phyloP scores from a whole-genome alignment of 2,113 vertebrate species.

The Thermophis baileyi region DNA sequence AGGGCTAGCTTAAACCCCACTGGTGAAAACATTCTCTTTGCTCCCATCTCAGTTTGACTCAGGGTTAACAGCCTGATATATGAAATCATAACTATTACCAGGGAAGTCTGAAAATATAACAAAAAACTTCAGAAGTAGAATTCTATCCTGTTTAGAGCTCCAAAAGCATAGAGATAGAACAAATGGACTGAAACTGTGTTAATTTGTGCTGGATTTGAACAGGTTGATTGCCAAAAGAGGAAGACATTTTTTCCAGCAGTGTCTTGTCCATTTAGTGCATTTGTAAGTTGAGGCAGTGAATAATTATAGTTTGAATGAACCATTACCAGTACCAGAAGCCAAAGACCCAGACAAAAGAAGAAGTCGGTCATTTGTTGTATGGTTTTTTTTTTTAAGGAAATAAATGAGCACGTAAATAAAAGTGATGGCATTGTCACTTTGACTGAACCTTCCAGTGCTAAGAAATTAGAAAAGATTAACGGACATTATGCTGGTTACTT shows the following conservation, averaged over 20 bases:
- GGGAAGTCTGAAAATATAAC: neutral
- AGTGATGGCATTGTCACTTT: neutral
- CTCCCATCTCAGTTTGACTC: neutral
- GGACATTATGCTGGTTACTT: neutral
- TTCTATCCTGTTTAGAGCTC: neutral
- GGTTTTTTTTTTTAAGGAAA: neutral
- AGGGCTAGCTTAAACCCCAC: neutral
- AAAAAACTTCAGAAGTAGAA: neutral
- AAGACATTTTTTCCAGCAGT: neutral
- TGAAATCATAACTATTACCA: neutral
- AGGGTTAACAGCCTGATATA: neutral
- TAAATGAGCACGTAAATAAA: neutral
- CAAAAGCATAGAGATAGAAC: neutral
- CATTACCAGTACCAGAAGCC: neutral
- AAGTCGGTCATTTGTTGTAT: neutral
- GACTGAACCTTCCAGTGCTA: neutral
- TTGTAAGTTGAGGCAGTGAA: neutral
- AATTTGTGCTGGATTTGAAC: neutral
- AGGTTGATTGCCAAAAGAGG: neutral
- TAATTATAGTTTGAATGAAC: neutral
- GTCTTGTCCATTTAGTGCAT: neutral
- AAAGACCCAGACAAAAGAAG: neutral
- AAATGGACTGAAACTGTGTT: neutral
- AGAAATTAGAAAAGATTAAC: neutral
- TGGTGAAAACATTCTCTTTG: neutral